Evolutionary conservation across 2,113 vertebrate species (phyloP).

Genomic region (Alethe castanea): DNA sequence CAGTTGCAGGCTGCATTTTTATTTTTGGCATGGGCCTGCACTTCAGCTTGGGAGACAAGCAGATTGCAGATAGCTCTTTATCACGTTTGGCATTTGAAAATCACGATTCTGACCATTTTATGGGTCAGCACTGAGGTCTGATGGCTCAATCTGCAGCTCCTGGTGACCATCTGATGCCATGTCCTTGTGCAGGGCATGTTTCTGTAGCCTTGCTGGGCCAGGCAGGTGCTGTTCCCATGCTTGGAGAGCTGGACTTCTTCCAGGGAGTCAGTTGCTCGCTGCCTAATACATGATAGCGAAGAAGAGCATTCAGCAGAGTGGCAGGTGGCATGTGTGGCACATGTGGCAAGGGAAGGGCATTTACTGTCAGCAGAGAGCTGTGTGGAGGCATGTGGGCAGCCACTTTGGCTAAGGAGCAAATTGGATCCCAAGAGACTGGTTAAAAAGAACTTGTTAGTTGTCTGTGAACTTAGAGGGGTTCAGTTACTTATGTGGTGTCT

Average conservation of each 20-base stretch:
- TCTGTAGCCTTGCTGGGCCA: not conserved
- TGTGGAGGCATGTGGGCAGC: not conserved
- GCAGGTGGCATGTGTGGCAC: not conserved
- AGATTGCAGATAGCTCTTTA: not conserved
- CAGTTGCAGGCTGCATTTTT: not conserved
- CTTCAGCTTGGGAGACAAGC: not conserved
- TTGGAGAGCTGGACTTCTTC: conserved; percentile 17
- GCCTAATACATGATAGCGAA: not conserved
- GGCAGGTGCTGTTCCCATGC: conserved; percentile 12
- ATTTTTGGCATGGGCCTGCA: not conserved
- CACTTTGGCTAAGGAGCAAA: not conserved
- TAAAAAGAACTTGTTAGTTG: not conserved
- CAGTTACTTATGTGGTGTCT: not conserved
- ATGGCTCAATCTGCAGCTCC: not conserved
- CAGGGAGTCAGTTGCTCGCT: conserved; percentile 22
- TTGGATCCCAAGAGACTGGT: not conserved
- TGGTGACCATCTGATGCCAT: not conserved
- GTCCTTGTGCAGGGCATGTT: not conserved
- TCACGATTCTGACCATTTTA: not conserved
- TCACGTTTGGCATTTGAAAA: not conserved
- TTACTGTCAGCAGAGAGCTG: not conserved
- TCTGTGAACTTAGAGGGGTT: not conserved
- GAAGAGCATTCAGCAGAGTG: not conserved
- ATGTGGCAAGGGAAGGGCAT: not conserved
- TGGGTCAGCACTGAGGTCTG: not conserved